Conservation (phyloP, 2,797 vertebrate species). For the Molothrus ater region DNA sequence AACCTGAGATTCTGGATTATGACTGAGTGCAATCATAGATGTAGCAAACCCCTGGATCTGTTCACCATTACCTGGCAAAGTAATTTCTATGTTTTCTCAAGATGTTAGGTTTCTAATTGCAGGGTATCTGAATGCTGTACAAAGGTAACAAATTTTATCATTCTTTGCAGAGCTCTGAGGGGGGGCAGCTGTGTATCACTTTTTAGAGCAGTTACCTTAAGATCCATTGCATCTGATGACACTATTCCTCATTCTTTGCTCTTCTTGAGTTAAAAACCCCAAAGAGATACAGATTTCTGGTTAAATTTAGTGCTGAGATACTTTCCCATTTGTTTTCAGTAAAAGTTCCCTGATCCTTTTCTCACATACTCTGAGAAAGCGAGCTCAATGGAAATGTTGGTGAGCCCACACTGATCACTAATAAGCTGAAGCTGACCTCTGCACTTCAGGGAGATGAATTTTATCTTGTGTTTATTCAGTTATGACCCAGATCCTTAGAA, state of each 20-base stretch:
- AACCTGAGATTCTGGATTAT: background rate
- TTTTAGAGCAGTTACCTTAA: background rate
- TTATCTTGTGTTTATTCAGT: background rate
- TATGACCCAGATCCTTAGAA: background rate
- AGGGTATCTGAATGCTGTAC: background rate
- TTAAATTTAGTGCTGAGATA: background rate
- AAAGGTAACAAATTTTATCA: background rate
- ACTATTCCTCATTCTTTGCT: background rate
- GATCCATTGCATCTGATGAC: background rate
- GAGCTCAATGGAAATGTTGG: background rate
- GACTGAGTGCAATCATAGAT: background rate
- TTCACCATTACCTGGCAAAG: background rate
- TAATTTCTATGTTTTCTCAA: background rate
- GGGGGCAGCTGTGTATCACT: background rate
- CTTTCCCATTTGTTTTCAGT: background rate
- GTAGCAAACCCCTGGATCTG: background rate
- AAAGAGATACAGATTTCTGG: background rate
- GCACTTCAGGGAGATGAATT: background rate
- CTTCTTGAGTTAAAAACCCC: background rate
- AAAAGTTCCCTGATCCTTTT: background rate
- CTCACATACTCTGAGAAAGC: background rate
- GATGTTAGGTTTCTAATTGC: background rate
- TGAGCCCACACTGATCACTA: background rate
- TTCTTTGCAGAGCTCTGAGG: background rate
- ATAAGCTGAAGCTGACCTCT: background rate